Percentiles rank a stretch among this genome's conserved stretches.
Evolutionary conservation across 2,797 vertebrate species (phyloP).

Genomic region (Cryptoblepharus egeriae): DNA sequence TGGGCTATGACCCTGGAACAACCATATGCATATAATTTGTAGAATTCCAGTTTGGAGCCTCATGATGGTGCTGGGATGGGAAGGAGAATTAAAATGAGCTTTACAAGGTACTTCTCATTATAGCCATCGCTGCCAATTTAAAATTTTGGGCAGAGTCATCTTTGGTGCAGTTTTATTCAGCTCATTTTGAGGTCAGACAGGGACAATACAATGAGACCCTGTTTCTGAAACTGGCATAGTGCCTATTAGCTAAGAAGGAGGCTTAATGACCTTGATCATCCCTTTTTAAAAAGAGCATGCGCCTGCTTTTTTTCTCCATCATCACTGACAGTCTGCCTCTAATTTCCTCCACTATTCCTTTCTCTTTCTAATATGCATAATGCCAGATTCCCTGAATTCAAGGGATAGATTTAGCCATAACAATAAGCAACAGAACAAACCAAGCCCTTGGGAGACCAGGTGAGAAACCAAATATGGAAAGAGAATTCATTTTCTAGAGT

Average conservation of each 20-base stretch:
- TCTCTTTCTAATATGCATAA: constrained; percentile 19
- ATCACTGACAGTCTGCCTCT: neutral
- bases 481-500: constrained; percentile 30
- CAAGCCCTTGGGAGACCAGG: constrained; percentile 16
- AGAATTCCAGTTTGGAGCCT: neutral
- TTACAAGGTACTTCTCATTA: neutral
- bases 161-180: neutral
- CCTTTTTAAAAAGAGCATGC: neutral
- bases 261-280: neutral
- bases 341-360: neutral
- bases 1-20: neutral
- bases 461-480: constrained; percentile 19
- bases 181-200: neutral
- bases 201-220: neutral
- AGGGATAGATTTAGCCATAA: constrained; percentile 33
- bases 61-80: neutral
- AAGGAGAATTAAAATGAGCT: neutral
- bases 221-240: neutral
- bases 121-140: constrained; percentile 9
- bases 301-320: neutral
- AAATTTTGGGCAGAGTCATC: constrained; percentile 2
- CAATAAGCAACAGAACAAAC: constrained; percentile 8
- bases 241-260: neutral
- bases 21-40: neutral
- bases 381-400: neutral